A percentile compares a stretch with the other conserved stretches of the same genome.
Evolutionary conservation across 1,140 invertebrate species (phyloP).

Genomic region (Brachionus plicatilis): DNA sequence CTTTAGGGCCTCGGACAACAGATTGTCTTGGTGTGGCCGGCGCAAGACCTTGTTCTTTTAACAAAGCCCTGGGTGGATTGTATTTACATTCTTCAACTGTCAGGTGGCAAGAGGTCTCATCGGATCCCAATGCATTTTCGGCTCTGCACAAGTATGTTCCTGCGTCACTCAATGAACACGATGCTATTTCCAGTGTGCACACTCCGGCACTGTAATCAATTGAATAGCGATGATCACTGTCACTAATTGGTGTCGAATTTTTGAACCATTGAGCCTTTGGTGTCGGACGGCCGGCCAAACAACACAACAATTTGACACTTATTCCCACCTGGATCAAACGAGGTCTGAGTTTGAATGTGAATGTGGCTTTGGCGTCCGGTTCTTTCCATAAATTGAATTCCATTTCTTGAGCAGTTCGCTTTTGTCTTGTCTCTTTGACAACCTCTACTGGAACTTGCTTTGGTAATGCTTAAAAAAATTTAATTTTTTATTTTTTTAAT

Average conservation of each 20-base stretch:
- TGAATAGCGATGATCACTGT: constrained; percentile 67
- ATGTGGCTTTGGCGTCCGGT: constrained; percentile 66
- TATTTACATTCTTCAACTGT: constrained; percentile 30
- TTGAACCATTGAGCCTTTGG: constrained; percentile 81
- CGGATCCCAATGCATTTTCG: constrained; percentile 80
- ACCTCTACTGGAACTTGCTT: background rate
- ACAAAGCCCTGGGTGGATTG: background rate
- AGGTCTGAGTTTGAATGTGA: constrained; percentile 92
- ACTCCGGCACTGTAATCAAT: constrained; percentile 86
- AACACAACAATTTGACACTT: constrained; percentile 86
- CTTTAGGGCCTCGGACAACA: background rate
- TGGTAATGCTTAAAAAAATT: background rate
- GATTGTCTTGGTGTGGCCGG: background rate
- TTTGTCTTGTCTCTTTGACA: background rate
- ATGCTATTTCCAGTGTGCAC: constrained; percentile 83
- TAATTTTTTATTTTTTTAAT: constrained; percentile 47
- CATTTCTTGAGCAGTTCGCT: constrained; percentile 22
- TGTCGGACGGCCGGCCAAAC: constrained; percentile 82
- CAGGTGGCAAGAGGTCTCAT: constrained; percentile 88
- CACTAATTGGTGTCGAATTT: constrained; percentile 67
- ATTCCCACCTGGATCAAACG: constrained; percentile 80
- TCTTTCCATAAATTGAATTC: constrained; percentile 40
- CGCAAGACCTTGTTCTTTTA: constrained; percentile 15
- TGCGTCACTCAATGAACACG: constrained; percentile 85
- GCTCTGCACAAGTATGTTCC: constrained; percentile 91